phyloP scores from a whole-genome alignment of 2,113 vertebrate genomes.

The Semnornis frantzii region DNA sequence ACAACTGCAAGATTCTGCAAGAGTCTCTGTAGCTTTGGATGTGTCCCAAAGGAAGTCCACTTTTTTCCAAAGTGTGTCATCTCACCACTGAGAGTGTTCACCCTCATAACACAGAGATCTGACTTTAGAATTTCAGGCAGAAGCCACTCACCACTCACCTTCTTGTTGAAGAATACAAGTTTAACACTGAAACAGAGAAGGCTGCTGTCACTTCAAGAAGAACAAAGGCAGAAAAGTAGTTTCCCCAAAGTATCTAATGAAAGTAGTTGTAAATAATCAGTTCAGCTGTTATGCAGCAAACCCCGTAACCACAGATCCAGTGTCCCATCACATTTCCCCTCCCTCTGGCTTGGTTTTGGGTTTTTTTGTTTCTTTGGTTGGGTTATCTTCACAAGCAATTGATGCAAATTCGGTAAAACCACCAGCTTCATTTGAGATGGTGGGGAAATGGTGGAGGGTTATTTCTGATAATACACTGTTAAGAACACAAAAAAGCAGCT shows the following conservation, averaged over 20 bases:
- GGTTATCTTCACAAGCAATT: background rate
- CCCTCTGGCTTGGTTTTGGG: too few relatives aligned
- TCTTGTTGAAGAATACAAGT: background rate
- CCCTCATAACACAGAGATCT: background rate
- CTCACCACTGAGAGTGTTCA: background rate
- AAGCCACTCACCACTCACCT: background rate
- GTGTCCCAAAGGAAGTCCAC: background rate
- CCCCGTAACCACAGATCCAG: background rate
- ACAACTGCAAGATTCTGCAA: background rate
- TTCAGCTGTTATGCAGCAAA: background rate
- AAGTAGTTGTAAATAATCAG: background rate
- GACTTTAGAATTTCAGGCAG: background rate
- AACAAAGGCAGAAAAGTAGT: background rate
- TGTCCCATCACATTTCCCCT: background rate
- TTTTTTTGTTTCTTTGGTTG: too few relatives aligned
- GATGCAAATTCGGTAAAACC: background rate
- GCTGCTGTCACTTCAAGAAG: background rate
- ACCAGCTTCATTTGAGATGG: background rate
- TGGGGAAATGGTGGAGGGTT: background rate
- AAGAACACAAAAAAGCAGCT: background rate
- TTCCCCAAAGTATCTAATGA: background rate
- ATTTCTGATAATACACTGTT: background rate
- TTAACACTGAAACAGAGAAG: background rate
- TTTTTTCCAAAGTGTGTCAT: background rate
- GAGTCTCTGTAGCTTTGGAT: background rate